Conservation (phyloP, 2,888 invertebrate species). For the Drosophila acutilabella region DNA sequence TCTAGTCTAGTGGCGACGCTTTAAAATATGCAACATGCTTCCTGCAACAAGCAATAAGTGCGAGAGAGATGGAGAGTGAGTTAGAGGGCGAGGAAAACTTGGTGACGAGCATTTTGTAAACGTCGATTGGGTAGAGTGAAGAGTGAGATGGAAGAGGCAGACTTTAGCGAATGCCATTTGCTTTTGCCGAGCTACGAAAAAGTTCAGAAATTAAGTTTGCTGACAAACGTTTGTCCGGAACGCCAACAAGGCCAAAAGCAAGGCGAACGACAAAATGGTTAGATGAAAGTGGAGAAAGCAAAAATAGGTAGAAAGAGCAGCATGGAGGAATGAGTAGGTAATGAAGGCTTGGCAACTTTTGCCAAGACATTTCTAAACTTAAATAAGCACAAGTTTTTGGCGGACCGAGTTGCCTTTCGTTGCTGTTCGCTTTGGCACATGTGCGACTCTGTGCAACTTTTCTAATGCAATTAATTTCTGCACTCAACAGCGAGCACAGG, state of each 20-base stretch:
- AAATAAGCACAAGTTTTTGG: slow-evolving; percentile 77
- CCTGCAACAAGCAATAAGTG: background rate
- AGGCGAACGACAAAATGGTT: slow-evolving; percentile 18
- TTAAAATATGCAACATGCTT: slow-evolving; percentile 70
- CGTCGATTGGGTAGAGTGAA: slow-evolving; percentile 43
- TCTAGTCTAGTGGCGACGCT: slow-evolving; percentile 43
- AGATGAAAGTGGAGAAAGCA: slow-evolving; percentile 7
- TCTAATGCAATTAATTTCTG: slow-evolving; percentile 82
- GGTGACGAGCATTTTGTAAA: slow-evolving; percentile 76
- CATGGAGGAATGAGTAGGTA: background rate
- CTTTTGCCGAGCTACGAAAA: slow-evolving; percentile 64
- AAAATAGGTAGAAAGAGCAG: background rate
- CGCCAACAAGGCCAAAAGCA: slow-evolving; percentile 27
- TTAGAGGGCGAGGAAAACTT: slow-evolving; percentile 50
- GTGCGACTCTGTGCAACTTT: slow-evolving; percentile 74
- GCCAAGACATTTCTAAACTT: slow-evolving; percentile 77
- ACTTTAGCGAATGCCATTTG: slow-evolving; percentile 58
- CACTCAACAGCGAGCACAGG: slow-evolving; percentile 64
- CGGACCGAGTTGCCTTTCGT: slow-evolving; percentile 56
- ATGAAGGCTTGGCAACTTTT: slow-evolving; percentile 54
- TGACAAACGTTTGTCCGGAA: slow-evolving; percentile 75
- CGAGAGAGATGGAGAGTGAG: background rate
- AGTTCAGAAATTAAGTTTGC: slow-evolving; percentile 81
- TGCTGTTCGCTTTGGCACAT: slow-evolving; percentile 62
- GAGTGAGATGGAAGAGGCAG: background rate